Evolutionary conservation across 1,140 invertebrate species (phyloP).

Genomic region (Nasonia vitripennis): DNA sequence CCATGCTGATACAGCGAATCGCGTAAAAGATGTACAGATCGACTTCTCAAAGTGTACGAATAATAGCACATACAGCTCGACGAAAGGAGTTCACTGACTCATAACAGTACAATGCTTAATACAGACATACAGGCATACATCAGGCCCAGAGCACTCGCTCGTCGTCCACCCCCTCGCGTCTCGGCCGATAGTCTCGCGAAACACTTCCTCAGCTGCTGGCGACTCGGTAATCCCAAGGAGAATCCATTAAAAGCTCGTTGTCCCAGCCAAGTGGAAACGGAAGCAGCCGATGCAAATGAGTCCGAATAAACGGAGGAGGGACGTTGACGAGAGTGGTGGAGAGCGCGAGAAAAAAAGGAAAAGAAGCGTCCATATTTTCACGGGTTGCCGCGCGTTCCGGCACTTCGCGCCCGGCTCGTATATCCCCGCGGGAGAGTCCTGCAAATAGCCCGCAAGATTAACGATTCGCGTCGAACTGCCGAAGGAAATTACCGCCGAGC

Average conservation of each 20-base stretch:
- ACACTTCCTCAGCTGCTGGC: background rate
- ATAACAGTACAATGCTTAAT: background rate
- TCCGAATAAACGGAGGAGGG: background rate
- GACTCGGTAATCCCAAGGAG: background rate
- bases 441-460: constrained; percentile 36
- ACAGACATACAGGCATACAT: background rate
- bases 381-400: constrained; percentile 19
- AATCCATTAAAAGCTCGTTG: constrained; percentile 14
- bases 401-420: background rate
- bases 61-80: background rate
- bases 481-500: constrained; percentile 28
- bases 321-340: background rate
- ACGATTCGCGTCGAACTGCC: constrained; percentile 46
- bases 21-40: background rate
- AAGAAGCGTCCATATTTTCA: constrained; percentile 38
- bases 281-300: constrained; percentile 37
- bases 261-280: constrained; percentile 20
- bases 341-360: background rate
- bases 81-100: background rate
- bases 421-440: constrained; percentile 2
- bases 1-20: background rate
- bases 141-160: background rate
- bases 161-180: background rate
- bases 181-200: background rate
- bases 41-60: background rate